A percentile compares a stretch with the other conserved stretches of the same genome.
Conservation (phyloP, 2,888 invertebrate genomes). For the Sesia apiformis region DNA sequence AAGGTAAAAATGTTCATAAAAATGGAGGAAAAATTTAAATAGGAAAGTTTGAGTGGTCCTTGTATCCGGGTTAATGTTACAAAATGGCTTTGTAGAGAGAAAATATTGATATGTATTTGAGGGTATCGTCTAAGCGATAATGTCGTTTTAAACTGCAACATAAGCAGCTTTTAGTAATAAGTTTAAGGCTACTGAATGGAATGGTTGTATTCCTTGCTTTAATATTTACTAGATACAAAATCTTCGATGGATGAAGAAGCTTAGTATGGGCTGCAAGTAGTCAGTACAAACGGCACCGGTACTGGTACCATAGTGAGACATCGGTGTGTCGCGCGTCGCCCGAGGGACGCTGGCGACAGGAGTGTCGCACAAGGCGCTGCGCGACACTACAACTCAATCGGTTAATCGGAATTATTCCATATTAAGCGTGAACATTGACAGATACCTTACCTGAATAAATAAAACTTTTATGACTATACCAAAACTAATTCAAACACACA, state of each 20-base stretch:
- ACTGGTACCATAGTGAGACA: conserved; percentile 57
- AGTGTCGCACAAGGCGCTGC: not conserved
- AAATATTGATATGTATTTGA: not conserved
- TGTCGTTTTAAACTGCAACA: not conserved
- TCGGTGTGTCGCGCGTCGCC: conserved; percentile 46
- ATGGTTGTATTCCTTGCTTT: too few relatives aligned
- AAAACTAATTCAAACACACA: conserved; percentile 5
- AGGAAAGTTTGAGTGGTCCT: conserved; percentile 88
- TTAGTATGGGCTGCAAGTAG: conserved; percentile 26
- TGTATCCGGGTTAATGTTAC: conserved; percentile 64
- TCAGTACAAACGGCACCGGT: conserved; percentile 16
- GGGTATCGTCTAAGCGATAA: not conserved
- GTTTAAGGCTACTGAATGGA: too few relatives aligned
- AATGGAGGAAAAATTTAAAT: conserved; percentile 44
- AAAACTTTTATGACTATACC: conserved; percentile 15
- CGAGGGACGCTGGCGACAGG: not conserved
- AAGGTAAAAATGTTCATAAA: conserved; percentile 16
- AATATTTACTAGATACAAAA: conserved; percentile 4
- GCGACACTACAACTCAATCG: not conserved
- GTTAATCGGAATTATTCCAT: conserved; percentile 35
- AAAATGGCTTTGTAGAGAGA: conserved; percentile 6
- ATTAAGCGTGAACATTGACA: conserved; percentile 60
- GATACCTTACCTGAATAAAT: conserved; percentile 60
- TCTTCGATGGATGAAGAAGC: conserved; percentile 34
- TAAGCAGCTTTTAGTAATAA: not conserved